A percentile compares a stretch with the other conserved stretches of the same genome.
These are phyloP conservation scores for Characodon lateralis DNA, from an alignment of 2,797 vertebrate genomes.

Conservation along the genomic window DNA sequence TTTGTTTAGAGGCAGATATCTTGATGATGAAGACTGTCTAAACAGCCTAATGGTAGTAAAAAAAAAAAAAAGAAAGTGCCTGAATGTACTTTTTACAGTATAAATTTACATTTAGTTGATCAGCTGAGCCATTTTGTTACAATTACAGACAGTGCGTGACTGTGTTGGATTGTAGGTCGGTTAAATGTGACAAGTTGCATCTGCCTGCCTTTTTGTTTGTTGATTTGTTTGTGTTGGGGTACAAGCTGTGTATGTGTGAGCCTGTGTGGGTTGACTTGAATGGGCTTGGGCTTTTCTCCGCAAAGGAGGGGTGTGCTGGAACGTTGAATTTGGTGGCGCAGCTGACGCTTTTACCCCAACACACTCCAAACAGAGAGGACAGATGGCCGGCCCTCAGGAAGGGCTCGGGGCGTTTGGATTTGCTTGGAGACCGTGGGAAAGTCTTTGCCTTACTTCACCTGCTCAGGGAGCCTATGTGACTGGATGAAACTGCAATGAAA, in stretches of 20 bases:
- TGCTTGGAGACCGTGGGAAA: conserved; percentile 86
- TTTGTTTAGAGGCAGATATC: conserved; percentile 79
- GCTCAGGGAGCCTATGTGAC: conserved; percentile 77
- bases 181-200: conserved; percentile 50
- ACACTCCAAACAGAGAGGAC: conserved; percentile 82
- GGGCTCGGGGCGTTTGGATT: conserved; percentile 80
- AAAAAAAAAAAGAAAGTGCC: background rate
- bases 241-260: conserved; percentile 58
- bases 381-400: conserved; percentile 84
- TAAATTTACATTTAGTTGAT: conserved; percentile 11
- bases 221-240: conserved; percentile 69
- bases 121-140: conserved; percentile 17
- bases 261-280: conserved; percentile 43
- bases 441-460: conserved; percentile 85
- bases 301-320: conserved; percentile 80
- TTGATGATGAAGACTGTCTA: conserved; percentile 78
- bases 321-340: conserved; percentile 84
- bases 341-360: conserved; percentile 80
- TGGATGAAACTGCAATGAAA: conserved; percentile 78
- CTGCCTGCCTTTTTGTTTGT: conserved; percentile 69
- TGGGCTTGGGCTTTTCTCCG: conserved; percentile 66
- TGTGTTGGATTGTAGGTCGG: conserved; percentile 35
- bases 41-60: conserved; percentile 43
- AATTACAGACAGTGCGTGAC: conserved; percentile 18
- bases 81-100: background rate